These are phyloP conservation scores for Chiloscyllium punctatum DNA, from an alignment of 2,797 vertebrate genomes.

Conservation along the genomic window DNA sequence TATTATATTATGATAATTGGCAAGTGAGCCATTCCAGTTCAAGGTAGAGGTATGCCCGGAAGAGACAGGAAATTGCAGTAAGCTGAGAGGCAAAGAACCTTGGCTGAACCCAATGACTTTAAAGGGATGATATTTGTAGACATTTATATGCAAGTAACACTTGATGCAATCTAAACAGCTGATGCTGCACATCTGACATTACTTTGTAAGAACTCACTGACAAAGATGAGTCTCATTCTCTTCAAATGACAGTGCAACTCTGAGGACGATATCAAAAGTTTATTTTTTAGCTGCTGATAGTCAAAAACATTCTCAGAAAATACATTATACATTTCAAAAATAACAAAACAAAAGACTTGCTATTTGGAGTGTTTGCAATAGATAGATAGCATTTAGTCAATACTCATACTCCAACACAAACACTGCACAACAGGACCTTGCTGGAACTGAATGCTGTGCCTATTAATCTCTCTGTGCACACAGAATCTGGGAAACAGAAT, in stretches of 20 bases:
- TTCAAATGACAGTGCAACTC: neutral
- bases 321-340: neutral
- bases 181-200: neutral
- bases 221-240: neutral
- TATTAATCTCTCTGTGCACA: neutral
- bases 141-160: neutral
- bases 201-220: neutral
- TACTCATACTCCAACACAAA: neutral
- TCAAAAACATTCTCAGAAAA: neutral
- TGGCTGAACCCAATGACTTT: neutral
- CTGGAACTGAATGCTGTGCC: neutral
- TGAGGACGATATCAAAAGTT: neutral
- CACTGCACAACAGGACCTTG: neutral
- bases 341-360: neutral
- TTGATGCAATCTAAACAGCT: neutral
- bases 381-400: neutral
- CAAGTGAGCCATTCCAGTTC: neutral
- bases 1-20: neutral
- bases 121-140: neutral
- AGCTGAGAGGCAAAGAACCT: neutral
- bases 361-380: neutral
- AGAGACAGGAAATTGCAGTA: neutral
- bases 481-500: neutral
- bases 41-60: neutral
- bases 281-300: too few relatives aligned